phyloP scores from a whole-genome alignment of 1,140 invertebrate species.

The Globodera rostochiensis region DNA sequence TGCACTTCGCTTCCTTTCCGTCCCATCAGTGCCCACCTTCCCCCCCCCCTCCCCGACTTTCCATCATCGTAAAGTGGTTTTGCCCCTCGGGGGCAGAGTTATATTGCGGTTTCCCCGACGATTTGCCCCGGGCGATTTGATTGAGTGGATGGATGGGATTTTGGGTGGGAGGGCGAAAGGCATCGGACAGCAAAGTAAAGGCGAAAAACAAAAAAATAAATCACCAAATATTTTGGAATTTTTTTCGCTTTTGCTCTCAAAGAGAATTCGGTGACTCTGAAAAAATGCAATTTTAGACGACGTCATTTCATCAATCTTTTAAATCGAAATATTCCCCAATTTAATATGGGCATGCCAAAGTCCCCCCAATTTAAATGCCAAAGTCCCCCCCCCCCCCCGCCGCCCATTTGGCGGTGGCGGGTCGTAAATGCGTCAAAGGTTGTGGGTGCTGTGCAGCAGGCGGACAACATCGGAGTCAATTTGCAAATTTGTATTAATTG shows the following conservation, averaged over 20 bases:
- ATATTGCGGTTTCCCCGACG: background rate
- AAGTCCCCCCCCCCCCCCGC: background rate
- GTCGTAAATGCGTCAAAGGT: conserved; percentile 3
- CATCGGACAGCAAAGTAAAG: background rate
- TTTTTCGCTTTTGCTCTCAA: background rate
- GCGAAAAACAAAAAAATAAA: background rate
- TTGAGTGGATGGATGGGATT: conserved; percentile 17
- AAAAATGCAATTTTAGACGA: too few species aligned
- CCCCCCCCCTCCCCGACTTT: background rate
- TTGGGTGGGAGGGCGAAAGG: background rate
- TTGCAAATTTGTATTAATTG: conserved; percentile 14
- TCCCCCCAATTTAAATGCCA: background rate
- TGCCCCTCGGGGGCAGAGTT: conserved; percentile 3
- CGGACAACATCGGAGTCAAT: background rate
- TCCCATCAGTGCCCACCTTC: background rate
- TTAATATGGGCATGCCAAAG: too few species aligned
- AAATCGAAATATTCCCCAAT: too few species aligned
- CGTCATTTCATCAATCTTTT: too few species aligned
- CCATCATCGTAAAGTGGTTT: conserved; percentile 36
- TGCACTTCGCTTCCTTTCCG: background rate
- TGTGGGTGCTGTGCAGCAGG: background rate
- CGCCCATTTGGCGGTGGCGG: background rate
- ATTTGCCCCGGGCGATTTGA: conserved; percentile 16
- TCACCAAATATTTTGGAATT: background rate
- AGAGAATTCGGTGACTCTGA: background rate